Percentiles rank a stretch among this genome's conserved stretches.
Evolutionary conservation across 2,888 invertebrate species (phyloP).

Genomic region (Acleris sparsana): DNA sequence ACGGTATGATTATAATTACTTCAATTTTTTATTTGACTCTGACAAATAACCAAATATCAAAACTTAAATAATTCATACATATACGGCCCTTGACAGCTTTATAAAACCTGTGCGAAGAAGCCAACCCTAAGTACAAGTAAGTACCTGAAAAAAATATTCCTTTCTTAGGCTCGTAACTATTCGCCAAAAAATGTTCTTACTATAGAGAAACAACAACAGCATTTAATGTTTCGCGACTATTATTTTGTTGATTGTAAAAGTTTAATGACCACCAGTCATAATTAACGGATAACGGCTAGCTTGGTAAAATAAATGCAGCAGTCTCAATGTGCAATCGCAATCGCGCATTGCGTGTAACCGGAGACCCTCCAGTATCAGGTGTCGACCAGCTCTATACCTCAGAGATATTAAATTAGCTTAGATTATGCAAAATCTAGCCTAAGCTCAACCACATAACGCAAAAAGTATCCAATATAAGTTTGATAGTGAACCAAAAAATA

Average conservation of each 20-base stretch:
- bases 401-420: slow-evolving; percentile 45
- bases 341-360: slow-evolving; percentile 69
- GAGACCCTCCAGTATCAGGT: slow-evolving; percentile 63
- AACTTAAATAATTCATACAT: slow-evolving; percentile 67
- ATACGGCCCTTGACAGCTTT: slow-evolving; percentile 48
- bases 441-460: slow-evolving; percentile 4
- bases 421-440: slow-evolving; percentile 37
- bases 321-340: slow-evolving; percentile 56
- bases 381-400: slow-evolving; percentile 62
- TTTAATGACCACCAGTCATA: not conserved
- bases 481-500: too few species aligned
- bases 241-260: too few species aligned
- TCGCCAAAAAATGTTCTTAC: too few species aligned
- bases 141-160: too few species aligned
- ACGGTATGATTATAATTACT: too few species aligned
- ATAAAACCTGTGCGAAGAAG: slow-evolving; percentile 38
- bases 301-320: slow-evolving; percentile 52
- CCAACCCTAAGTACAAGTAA: slow-evolving; percentile 18
- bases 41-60: slow-evolving; percentile 47
- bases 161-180: too few species aligned
- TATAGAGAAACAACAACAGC: too few species aligned
- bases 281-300: slow-evolving; percentile 24
- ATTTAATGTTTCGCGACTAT: too few species aligned
- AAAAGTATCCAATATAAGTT: not conserved
- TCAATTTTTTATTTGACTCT: slow-evolving; percentile 38